Percentiles rank a stretch among this genome's conserved stretches.
Evolutionary conservation across 2,113 vertebrate species (phyloP).

Genomic region (Cepphus grylle): DNA sequence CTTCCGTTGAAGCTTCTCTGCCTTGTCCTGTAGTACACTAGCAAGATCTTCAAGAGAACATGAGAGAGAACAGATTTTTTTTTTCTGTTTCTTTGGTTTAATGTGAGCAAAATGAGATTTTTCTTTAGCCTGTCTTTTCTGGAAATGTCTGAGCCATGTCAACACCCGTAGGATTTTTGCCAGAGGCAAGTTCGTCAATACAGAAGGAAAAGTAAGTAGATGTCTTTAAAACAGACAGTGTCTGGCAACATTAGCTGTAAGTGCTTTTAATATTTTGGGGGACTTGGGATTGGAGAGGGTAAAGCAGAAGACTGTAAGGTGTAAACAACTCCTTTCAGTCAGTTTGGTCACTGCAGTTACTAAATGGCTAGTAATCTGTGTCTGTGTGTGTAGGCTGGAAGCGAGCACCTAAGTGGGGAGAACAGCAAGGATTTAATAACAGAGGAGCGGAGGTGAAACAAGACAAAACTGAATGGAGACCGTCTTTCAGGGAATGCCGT

Average conservation of each 20-base stretch:
- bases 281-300: neutral
- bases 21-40: neutral
- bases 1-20: neutral
- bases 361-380: neutral
- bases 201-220: neutral
- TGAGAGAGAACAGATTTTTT: neutral
- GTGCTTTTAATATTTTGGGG: neutral
- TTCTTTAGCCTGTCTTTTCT: neutral
- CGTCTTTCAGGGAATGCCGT: slow-evolving; percentile 58
- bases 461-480: slow-evolving; percentile 67
- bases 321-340: neutral
- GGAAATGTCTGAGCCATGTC: neutral
- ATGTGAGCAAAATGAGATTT: neutral
- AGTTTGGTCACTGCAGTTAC: neutral
- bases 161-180: neutral
- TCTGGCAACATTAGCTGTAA: neutral
- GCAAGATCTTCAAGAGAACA: neutral
- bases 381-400: slow-evolving; percentile 62
- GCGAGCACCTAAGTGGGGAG: slow-evolving; percentile 43
- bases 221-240: neutral
- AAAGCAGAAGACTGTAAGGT: neutral
- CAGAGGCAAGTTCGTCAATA: neutral
- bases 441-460: slow-evolving; percentile 61
- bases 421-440: slow-evolving; percentile 54
- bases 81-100: neutral